phyloP scores from a whole-genome alignment of 2,797 vertebrate species.

The Botia almorhae region DNA sequence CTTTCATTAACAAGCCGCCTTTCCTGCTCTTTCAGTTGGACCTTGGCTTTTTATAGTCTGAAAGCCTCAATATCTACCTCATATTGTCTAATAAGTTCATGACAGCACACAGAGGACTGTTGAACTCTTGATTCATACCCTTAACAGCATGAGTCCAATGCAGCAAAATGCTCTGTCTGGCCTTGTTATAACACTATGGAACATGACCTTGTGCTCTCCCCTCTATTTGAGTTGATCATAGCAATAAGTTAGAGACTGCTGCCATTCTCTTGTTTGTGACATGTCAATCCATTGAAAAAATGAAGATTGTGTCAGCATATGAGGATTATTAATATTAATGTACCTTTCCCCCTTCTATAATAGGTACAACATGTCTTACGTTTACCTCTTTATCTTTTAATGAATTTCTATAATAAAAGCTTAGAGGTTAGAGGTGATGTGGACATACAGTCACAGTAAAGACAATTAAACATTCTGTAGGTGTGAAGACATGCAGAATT shows the following conservation, averaged over 20 bases:
- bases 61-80: slow-evolving; percentile 72
- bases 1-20: slow-evolving; percentile 75
- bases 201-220: slow-evolving; percentile 76
- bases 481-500: background rate
- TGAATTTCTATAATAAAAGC: slow-evolving; percentile 15
- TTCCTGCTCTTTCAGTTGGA: slow-evolving; percentile 62
- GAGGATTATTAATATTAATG: slow-evolving; percentile 29
- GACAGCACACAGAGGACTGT: slow-evolving; percentile 66
- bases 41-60: slow-evolving; percentile 71
- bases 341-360: slow-evolving; percentile 23
- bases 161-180: slow-evolving; percentile 60
- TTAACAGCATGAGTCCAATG: slow-evolving; percentile 57
- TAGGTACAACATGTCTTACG: background rate
- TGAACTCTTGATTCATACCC: slow-evolving; percentile 76
- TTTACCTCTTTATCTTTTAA: slow-evolving; percentile 5
- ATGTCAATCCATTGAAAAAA: slow-evolving; percentile 62
- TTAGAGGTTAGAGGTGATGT: slow-evolving; percentile 25
- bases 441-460: background rate
- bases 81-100: slow-evolving; percentile 82
- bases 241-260: slow-evolving; percentile 77
- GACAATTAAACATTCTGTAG: slow-evolving; percentile 1
- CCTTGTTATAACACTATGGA: slow-evolving; percentile 73
- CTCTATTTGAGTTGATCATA: slow-evolving; percentile 79
- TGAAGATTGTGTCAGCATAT: slow-evolving; percentile 23
- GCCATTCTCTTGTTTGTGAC: slow-evolving; percentile 58